phyloP scores from a whole-genome alignment of 2,888 invertebrate species.

The Scrobipalpa costella region DNA sequence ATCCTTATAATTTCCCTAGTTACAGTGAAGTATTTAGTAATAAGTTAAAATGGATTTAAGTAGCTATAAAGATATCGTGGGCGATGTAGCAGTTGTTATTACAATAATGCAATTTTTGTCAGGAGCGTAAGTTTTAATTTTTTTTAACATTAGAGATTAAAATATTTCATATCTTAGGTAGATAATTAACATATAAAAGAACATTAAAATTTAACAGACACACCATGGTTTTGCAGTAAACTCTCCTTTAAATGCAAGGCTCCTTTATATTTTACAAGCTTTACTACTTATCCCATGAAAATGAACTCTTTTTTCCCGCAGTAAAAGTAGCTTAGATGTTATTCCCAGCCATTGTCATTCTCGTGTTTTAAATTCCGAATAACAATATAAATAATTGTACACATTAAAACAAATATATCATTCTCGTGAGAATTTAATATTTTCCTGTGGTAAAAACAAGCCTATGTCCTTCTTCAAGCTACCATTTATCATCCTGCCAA shows the following conservation, averaged over 20 bases:
- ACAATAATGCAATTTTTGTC: conserved; percentile 92
- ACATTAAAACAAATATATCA: too few species aligned
- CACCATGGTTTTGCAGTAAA: not conserved
- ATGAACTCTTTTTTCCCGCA: too few species aligned
- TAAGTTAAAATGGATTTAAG: conserved; percentile 42
- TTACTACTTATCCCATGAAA: not conserved
- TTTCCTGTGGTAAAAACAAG: too few species aligned
- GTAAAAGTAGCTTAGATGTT: too few species aligned
- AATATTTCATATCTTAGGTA: not conserved
- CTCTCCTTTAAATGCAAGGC: not conserved
- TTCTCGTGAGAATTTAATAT: too few species aligned
- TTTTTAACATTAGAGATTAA: conserved; percentile 16
- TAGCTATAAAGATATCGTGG: conserved; percentile 52
- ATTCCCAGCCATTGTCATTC: too few species aligned
- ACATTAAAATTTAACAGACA: not conserved
- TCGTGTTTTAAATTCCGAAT: too few species aligned
- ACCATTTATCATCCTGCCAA: too few species aligned
- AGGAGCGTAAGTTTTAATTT: conserved; percentile 86
- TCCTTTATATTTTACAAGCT: too few species aligned
- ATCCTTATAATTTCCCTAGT: not conserved
- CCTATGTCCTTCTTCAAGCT: not conserved
- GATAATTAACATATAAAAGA: not conserved
- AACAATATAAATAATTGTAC: too few species aligned
- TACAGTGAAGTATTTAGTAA: not conserved
- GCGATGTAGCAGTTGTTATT: conserved; percentile 84